phyloP scores from a whole-genome alignment of 2,888 invertebrate genomes.

The Anthophora plumipes region DNA sequence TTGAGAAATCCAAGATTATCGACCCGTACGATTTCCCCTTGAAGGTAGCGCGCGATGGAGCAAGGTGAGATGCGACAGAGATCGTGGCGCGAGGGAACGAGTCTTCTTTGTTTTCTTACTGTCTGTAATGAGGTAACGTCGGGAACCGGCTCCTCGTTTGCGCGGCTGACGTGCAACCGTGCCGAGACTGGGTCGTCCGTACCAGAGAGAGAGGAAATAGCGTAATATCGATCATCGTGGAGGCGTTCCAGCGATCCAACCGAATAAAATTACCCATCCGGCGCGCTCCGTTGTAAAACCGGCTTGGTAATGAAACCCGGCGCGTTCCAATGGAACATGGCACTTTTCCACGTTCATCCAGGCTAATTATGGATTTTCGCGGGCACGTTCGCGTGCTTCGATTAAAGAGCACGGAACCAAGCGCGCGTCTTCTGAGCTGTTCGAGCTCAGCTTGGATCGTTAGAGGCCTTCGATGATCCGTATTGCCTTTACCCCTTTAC shows the following conservation, averaged over 20 bases:
- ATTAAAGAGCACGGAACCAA: slow-evolving; percentile 13
- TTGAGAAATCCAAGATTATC: slow-evolving; percentile 4
- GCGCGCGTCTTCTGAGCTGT: neutral
- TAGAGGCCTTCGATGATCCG: slow-evolving; percentile 53
- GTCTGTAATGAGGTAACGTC: slow-evolving; percentile 28
- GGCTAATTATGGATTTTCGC: slow-evolving; percentile 14
- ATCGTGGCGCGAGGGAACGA: slow-evolving; percentile 40
- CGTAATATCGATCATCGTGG: slow-evolving; percentile 46
- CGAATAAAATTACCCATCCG: slow-evolving; percentile 24
- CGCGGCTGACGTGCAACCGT: slow-evolving; percentile 37
- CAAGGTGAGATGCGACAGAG: slow-evolving; percentile 30
- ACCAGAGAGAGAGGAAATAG: slow-evolving; percentile 28
- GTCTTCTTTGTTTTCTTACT: slow-evolving; percentile 43
- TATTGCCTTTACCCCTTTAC: slow-evolving; percentile 39
- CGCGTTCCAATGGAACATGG: neutral
- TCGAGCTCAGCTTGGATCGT: slow-evolving; percentile 33
- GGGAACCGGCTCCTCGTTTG: slow-evolving; percentile 31
- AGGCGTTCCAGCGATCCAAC: neutral
- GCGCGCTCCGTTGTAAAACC: neutral
- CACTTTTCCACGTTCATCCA: neutral
- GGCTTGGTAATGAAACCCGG: neutral
- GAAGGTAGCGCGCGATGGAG: slow-evolving; percentile 14
- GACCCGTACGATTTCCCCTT: neutral
- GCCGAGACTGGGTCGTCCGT: slow-evolving; percentile 43
- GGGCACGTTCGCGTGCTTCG: neutral